Evolutionary conservation across 2,888 invertebrate species (phyloP).

Genomic region (Epirrhoe tristata): DNA sequence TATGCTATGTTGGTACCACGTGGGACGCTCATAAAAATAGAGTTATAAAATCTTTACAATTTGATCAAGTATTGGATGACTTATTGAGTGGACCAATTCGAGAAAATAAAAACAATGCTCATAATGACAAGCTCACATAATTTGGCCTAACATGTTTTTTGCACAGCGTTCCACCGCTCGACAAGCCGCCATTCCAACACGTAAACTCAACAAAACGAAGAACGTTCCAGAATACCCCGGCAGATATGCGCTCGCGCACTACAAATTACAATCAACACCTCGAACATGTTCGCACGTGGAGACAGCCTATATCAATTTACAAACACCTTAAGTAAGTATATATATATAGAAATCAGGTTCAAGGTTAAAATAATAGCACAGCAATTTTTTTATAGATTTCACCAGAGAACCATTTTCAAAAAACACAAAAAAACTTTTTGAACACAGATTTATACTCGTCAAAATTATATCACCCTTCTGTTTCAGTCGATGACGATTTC

Average conservation of each 20-base stretch:
- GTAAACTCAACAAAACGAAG: constrained; percentile 29
- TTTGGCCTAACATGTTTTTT: neutral
- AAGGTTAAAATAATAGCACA: neutral
- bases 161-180: neutral
- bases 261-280: constrained; percentile 85
- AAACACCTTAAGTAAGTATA: constrained; percentile 57
- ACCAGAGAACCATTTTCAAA: too few species aligned
- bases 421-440: too few species aligned
- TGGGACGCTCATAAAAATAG: too few species aligned
- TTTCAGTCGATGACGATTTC: too few species aligned
- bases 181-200: constrained; percentile 26
- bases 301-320: constrained; percentile 79
- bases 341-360: constrained; percentile 18
- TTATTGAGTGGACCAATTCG: too few species aligned
- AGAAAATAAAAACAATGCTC: neutral
- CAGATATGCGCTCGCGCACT: constrained; percentile 74
- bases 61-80: neutral
- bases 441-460: too few species aligned
- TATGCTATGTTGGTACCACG: too few species aligned
- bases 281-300: constrained; percentile 80
- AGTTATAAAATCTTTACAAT: too few species aligned
- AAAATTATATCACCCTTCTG: too few species aligned
- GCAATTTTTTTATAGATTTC: too few species aligned
- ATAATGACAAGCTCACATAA: neutral
- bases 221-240: constrained; percentile 62